Evolutionary conservation across 2,888 invertebrate genomes (phyloP), one percentile per base, ranked within the genome.

Genomic region (Cryptosula pallasiana): DNA sequence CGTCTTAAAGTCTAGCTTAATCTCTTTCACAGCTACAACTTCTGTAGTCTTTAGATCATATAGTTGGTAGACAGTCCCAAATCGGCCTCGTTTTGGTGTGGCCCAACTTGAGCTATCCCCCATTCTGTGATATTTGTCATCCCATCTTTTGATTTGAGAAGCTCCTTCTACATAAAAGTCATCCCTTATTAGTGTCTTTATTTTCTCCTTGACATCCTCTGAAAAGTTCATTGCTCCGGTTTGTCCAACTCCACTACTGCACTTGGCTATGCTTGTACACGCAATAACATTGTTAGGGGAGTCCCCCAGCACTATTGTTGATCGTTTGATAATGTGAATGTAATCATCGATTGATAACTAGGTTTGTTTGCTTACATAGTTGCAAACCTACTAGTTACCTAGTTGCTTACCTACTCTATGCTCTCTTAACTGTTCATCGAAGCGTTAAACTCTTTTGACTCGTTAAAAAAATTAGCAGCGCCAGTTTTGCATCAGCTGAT

Each of bases 161-260:
- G 5, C 23, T n/a, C 25, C 55, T 13, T 55, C 55, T n/a, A 25
- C 3, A 55, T 55, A 3, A 13, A 55, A 23, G 55, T 55, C 23
- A 13, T 63, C 63, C 5, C 13, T 2, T n/a, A 63, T 2, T 13
- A 63, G n/a, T 16, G 25, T 63, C 27, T 63, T 63, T 29, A 63
- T 32, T 27, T 20, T 32, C 13, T 32, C 5, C n/a, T 27, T 63
- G 13, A 63, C 32, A 63, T 25, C 29, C 34, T 63, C 32, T 13
- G 63, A 63, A 32, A 63, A 63, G 32, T 63, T 63, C 63, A 63
- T 63, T 16, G 45, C 20, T 45, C n/a, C n/a, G n/a, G n/a, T n/a
- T n/a, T n/a, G n/a, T n/a, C n/a, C n/a, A n/a, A n/a, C n/a, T n/a
- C n/a, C n/a, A n/a, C n/a, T n/a, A n/a, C n/a, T n/a, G n/a, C n/a